Base-by-base conservation (phyloP, 2,113 vertebrate species). In the Aptenodytes forsteri region DNA sequence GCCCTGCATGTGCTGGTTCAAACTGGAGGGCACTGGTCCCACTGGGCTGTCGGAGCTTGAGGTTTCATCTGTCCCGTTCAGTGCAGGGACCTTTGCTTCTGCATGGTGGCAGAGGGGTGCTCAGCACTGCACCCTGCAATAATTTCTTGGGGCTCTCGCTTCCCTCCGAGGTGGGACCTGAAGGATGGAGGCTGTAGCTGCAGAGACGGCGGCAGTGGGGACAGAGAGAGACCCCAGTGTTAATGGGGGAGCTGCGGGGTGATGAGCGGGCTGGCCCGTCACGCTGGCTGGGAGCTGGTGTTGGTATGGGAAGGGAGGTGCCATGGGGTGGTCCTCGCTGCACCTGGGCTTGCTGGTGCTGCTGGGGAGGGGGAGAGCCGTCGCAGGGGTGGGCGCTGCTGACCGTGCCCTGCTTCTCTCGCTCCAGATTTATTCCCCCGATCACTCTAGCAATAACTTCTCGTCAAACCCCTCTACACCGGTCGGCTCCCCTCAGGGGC, bases 381-480 rank as follows among this genome's bases (percentile, higher is more conserved):
- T 32, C 2, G 1, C 81, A 34, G 65, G 58, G 32, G 22, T 85
- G 87, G 50, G 71, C 16, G 0, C 67, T 85, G 75, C 93, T 96
- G 83, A 97, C 83, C 1, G 1, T 76, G 2, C 3, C 12, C 16
- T 13, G 26, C n/a, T 92, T 75, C 29, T 89, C 19, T 93, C 16
- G 1, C 83, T 96, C 10, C 97, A 99, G 99, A 99, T 99, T 98
- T 99, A 99, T 95, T 99, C 99, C 42, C 99, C 99, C 3, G 99
- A 99, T 97, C 99, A 99, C 98, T 99, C 99, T 95, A 99, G 99
- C 99, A 99, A 98, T 99, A 99, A 99, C 98, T 99, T 99, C 98
- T 98, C 99, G 2, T 99, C 99, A 32, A 99, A 99, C 96, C 99
- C 99, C 40, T 99, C 99, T 8, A 99, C 99, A 65, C 99, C 99